Conservation (phyloP, 2,888 invertebrate genomes). For the Mesoligia furuncula region DNA sequence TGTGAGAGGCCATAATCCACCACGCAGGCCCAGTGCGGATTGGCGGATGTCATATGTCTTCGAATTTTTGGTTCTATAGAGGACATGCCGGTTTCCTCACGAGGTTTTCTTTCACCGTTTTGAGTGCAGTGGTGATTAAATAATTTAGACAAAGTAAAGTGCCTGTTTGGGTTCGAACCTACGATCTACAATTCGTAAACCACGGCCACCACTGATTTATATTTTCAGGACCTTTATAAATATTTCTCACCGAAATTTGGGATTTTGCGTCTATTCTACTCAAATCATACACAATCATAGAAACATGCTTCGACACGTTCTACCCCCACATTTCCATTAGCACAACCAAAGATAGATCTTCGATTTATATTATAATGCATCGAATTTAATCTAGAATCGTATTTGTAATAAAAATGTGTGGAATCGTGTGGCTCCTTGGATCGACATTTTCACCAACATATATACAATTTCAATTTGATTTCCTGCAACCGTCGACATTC, state of each 20-base stretch:
- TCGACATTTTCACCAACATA: constrained; percentile 80
- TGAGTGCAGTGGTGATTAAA: neutral
- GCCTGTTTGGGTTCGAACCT: neutral
- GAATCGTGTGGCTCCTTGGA: constrained; percentile 66
- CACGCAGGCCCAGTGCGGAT: neutral
- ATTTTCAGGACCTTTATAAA: neutral
- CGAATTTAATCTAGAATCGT: constrained; percentile 63
- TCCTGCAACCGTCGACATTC: constrained; percentile 77
- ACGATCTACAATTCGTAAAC: neutral
- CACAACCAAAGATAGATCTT: constrained; percentile 26
- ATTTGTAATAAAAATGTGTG: constrained; percentile 64
- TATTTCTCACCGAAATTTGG: neutral
- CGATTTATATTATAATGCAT: constrained; percentile 54
- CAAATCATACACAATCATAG: neutral
- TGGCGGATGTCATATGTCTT: too few relatives aligned
- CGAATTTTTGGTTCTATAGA: too few relatives aligned
- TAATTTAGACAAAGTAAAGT: neutral
- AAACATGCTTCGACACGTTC: neutral
- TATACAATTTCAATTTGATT: constrained; percentile 85
- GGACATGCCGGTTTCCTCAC: neutral
- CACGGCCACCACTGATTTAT: neutral
- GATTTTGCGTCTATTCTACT: neutral
- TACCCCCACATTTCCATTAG: constrained; percentile 14
- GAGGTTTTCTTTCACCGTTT: neutral
- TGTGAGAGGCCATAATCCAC: too few relatives aligned